Evolutionary conservation across 1,140 invertebrate genomes (phyloP).

Genomic region (Drosophila malerkotliana): DNA sequence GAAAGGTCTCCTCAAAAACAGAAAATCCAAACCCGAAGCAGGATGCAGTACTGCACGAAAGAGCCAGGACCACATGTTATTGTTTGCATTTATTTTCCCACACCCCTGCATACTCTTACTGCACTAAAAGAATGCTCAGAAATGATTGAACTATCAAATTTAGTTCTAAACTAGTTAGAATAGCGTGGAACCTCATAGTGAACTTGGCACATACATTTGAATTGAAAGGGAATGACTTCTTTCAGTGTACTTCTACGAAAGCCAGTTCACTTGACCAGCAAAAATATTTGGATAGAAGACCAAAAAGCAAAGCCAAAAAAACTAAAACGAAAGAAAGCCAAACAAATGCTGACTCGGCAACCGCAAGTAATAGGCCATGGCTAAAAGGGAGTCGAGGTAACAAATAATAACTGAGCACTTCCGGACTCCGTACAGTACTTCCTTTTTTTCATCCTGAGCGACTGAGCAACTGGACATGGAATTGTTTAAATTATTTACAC

Average conservation of each 20-base stretch:
- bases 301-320: conserved; percentile 8
- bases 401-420: conserved; percentile 52
- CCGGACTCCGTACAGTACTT: conserved; percentile 22
- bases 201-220: background rate
- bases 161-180: background rate
- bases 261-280: conserved; percentile 41
- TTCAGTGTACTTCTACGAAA: conserved; percentile 15
- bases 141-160: background rate
- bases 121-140: conserved; percentile 1
- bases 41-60: conserved; percentile 9
- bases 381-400: conserved; percentile 32
- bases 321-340: conserved; percentile 26
- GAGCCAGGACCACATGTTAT: conserved; percentile 34
- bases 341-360: conserved; percentile 44
- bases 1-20: conserved; percentile 23
- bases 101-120: conserved; percentile 9
- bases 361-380: conserved; percentile 46
- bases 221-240: background rate
- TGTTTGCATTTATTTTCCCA: conserved; percentile 43
- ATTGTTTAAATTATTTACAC: conserved; percentile 76
- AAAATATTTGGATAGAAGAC: conserved; percentile 48
- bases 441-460: conserved; percentile 16
- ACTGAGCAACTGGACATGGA: conserved; percentile 32
- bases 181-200: too few species aligned
- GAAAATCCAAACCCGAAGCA: conserved; percentile 14